Percentiles rank a stretch among this genome's conserved stretches.
Conservation (phyloP, 2,113 vertebrate species). For the Ptyas mucosa region DNA sequence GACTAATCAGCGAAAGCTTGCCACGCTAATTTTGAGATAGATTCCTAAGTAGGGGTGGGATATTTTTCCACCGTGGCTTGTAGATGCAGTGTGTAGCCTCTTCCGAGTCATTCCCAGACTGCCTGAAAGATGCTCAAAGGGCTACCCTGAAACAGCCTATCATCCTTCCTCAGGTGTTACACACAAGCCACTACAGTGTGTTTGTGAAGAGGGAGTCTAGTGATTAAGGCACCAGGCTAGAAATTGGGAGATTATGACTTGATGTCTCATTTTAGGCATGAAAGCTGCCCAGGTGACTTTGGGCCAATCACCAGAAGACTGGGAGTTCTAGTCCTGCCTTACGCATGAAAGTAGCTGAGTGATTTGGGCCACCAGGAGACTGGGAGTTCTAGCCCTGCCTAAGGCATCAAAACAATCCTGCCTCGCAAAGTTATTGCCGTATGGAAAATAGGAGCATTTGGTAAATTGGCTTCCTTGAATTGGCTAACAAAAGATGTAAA, state of each 20-base stretch:
- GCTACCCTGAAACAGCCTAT: background rate
- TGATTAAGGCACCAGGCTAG: background rate
- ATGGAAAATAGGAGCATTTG: background rate
- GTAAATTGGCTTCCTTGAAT: background rate
- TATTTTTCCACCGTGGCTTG: background rate
- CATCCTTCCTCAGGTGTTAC: background rate
- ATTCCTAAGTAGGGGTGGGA: background rate
- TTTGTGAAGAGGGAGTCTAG: background rate
- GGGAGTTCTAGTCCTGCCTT: background rate
- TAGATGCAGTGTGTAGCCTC: background rate
- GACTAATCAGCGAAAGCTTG: background rate
- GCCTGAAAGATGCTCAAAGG: background rate
- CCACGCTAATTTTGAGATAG: background rate
- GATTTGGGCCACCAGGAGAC: background rate
- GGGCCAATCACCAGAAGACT: background rate
- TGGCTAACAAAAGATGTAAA: background rate
- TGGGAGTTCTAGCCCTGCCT: background rate
- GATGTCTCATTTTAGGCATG: background rate
- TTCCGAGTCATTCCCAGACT: background rate
- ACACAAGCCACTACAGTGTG: background rate
- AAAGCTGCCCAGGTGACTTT: background rate
- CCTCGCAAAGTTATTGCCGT: background rate
- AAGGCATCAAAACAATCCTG: background rate
- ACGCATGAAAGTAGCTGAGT: background rate
- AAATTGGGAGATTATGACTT: background rate